Evolutionary conservation across 2,797 vertebrate genomes (phyloP).

Genomic region (Aphelocoma californica): DNA sequence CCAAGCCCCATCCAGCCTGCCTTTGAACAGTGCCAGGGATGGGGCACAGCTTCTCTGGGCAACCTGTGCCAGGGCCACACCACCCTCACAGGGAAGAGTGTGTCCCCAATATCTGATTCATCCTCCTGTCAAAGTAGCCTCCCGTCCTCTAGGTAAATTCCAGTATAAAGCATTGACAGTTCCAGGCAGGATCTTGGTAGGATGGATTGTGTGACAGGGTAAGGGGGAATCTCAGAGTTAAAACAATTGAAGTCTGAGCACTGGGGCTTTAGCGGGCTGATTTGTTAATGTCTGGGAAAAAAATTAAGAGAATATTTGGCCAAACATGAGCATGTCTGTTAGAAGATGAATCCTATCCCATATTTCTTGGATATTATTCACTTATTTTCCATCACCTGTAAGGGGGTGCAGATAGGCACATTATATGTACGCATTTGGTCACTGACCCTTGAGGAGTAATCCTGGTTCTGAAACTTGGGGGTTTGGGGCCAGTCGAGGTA

Average conservation of each 20-base stretch:
- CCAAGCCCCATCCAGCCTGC: background rate
- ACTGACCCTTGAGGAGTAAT: background rate
- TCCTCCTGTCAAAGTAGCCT: background rate
- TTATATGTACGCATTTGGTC: background rate
- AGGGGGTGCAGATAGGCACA: background rate
- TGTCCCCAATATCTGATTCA: background rate
- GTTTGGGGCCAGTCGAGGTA: background rate
- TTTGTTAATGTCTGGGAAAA: background rate
- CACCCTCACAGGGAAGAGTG: background rate
- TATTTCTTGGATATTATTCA: background rate
- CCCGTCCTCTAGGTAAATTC: background rate
- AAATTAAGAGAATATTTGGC: background rate
- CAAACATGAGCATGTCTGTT: background rate
- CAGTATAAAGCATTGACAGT: background rate
- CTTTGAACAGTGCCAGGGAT: background rate
- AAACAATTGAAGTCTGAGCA: background rate
- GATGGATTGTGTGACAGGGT: background rate
- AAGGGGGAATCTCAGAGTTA: background rate
- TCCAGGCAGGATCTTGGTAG: background rate
- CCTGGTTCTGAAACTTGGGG: background rate
- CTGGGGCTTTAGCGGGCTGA: background rate
- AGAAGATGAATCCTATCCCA: background rate
- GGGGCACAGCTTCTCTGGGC: background rate
- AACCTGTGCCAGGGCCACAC: background rate
- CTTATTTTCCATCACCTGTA: background rate